Percentiles rank a stretch among this genome's conserved stretches.
phyloP scores from a whole-genome alignment of 1,140 invertebrate genomes.

The Leptinotarsa undecemlineata region DNA sequence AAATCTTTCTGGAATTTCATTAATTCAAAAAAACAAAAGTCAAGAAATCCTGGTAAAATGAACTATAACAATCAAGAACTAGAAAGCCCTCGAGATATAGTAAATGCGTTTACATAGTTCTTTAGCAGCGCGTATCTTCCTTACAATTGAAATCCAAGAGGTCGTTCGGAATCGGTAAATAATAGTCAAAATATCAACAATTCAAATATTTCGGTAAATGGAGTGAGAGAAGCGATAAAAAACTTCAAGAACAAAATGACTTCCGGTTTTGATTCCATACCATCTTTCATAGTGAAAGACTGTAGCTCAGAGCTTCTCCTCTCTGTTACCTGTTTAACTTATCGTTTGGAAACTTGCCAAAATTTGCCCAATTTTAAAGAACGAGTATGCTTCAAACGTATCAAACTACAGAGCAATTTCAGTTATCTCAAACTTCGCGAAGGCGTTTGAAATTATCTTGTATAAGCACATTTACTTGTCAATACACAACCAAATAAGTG shows the following conservation, averaged over 20 bases:
- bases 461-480: too few species aligned
- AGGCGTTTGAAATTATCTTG: too few species aligned
- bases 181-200: conserved; percentile 6
- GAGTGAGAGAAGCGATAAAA: conserved; percentile 5
- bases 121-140: conserved; percentile 14
- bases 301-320: too few species aligned
- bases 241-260: neutral
- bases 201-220: neutral
- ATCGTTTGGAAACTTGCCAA: too few species aligned
- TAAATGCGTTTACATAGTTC: conserved; percentile 4
- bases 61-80: conserved; percentile 10
- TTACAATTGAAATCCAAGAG: neutral
- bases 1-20: neutral
- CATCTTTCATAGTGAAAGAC: too few species aligned
- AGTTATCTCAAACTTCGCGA: too few species aligned
- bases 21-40: neutral
- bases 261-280: neutral
- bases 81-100: conserved; percentile 10
- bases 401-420: too few species aligned
- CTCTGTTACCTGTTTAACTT: too few species aligned
- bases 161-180: conserved; percentile 2
- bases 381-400: too few species aligned
- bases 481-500: too few species aligned
- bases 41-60: conserved; percentile 10
- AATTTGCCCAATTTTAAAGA: too few species aligned